Base-by-base conservation (phyloP, 2,888 invertebrate genomes). In the Hirtodrosophila alboralis region DNA sequence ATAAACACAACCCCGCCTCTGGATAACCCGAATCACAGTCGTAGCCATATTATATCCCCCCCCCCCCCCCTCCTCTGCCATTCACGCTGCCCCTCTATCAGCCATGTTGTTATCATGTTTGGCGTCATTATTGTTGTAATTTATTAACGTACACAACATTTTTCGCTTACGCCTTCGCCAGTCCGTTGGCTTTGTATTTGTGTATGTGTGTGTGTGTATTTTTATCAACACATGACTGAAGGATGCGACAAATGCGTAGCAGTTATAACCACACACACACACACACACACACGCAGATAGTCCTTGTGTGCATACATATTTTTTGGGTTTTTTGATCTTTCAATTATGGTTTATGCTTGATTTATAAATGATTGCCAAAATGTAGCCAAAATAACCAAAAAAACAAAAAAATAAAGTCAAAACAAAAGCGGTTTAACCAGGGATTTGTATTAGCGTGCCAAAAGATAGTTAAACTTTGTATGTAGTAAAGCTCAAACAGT, bases 51-150 rank as follows among this genome's bases (percentile, higher is more conserved):
- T 66, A n/a, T 37, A 18, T 16, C n/a, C 7, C 26, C 36, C 9
- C 26, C 36, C 37, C 45, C 44, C 21, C 4, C 14, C n/a, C 33
- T 37, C 21, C 40, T 26, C 28, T n/a, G 38, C 41, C 28, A n/a
- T n/a, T n/a, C n/a, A n/a, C n/a, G n/a, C n/a, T n/a, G n/a, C 14
- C 28, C 45, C 57, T 61, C 69, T 71, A 59, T 72, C 60, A 49
- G 68, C 16, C 68, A 51, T 74, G 74, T 74, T 81, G 86, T 81
- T 81, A 81, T 81, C 80, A 80, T 81, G 86, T 84, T 84, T 76
- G 80, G 75, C 77, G 86, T 81, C 81, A 81, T 81, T 81, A 81
- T 81, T 81, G 81, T 84, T 81, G 81, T 81, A 86, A 86, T 81
- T 81, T 81, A 81, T 81, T 81, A 84, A 69, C 81, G 80, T 80